These are phyloP conservation scores for Pachypanchax playfairii DNA, from an alignment of 2,113 vertebrate genomes.

Conservation along the genomic window DNA sequence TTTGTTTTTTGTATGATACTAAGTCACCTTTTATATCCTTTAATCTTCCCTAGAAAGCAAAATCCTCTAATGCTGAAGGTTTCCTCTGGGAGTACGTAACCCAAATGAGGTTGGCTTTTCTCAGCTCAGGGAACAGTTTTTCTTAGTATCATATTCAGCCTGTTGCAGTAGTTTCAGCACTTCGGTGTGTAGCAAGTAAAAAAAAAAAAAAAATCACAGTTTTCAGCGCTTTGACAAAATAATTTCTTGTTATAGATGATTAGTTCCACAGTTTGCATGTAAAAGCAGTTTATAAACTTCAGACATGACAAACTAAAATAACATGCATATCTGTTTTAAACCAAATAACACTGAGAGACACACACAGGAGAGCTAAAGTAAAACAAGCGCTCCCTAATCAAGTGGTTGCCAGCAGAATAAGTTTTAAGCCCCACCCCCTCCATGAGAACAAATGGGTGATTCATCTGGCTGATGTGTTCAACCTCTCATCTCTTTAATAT, in stretches of 20 bases:
- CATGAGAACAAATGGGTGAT: too few species aligned
- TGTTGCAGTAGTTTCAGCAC: slow-evolving; percentile 45
- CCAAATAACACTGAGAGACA: too few species aligned
- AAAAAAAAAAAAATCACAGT: too few species aligned
- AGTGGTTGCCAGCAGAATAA: too few species aligned
- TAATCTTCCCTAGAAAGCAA: slow-evolving; percentile 68
- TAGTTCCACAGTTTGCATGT: background rate
- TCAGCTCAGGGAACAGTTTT: slow-evolving; percentile 49
- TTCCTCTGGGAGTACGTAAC: slow-evolving; percentile 65
- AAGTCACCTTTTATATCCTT: slow-evolving; percentile 36
- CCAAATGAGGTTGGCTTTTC: slow-evolving; percentile 65
- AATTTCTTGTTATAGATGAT: too few species aligned
- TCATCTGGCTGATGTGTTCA: too few species aligned
- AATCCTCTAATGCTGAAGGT: slow-evolving; percentile 52
- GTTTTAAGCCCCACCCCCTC: too few species aligned
- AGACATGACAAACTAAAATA: background rate
- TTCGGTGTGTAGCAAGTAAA: background rate
- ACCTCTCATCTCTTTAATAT: too few species aligned
- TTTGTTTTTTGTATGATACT: slow-evolving; percentile 27
- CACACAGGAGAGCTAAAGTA: too few species aligned
- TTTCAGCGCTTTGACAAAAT: too few species aligned
- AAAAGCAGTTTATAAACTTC: background rate
- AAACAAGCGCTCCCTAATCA: too few species aligned
- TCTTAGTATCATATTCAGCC: slow-evolving; percentile 30
- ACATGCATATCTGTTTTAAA: background rate